Conservation (phyloP, 2,888 invertebrate species). For the Thalpophila matura region DNA sequence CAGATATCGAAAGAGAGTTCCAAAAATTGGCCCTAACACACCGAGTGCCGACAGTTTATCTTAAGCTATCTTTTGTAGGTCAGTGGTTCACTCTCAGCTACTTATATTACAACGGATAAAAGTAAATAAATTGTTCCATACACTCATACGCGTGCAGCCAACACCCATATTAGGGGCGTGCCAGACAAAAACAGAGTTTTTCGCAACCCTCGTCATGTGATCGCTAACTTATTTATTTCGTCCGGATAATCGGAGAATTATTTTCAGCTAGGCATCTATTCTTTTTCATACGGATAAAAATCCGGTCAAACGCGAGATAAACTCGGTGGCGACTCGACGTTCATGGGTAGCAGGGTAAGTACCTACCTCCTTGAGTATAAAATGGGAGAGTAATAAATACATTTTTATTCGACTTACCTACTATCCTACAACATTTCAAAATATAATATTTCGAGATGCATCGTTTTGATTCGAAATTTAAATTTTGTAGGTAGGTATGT, state of each 20-base stretch:
- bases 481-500: no score
- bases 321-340: constrained; percentile 23
- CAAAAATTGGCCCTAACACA: background rate
- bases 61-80: background rate
- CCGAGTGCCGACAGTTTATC: background rate
- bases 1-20: background rate
- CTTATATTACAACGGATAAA: constrained; percentile 39
- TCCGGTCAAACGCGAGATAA: constrained; percentile 37
- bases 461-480: background rate
- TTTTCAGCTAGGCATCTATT: constrained; percentile 59
- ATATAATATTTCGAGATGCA: background rate
- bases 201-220: constrained; percentile 63
- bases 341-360: constrained; percentile 17
- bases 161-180: constrained; percentile 46
- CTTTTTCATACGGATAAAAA: constrained; percentile 54
- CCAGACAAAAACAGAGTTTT: constrained; percentile 58
- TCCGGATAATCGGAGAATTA: constrained; percentile 65
- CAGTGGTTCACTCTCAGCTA: constrained; percentile 13
- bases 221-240: constrained; percentile 66
- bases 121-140: constrained; percentile 49
- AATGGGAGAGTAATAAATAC: no score
- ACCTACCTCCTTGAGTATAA: no score
- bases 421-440: background rate
- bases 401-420: background rate
- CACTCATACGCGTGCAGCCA: constrained; percentile 31